phyloP scores from a whole-genome alignment of 2,113 vertebrate genomes.

The Sinocyclocheilus anophthalmus region DNA sequence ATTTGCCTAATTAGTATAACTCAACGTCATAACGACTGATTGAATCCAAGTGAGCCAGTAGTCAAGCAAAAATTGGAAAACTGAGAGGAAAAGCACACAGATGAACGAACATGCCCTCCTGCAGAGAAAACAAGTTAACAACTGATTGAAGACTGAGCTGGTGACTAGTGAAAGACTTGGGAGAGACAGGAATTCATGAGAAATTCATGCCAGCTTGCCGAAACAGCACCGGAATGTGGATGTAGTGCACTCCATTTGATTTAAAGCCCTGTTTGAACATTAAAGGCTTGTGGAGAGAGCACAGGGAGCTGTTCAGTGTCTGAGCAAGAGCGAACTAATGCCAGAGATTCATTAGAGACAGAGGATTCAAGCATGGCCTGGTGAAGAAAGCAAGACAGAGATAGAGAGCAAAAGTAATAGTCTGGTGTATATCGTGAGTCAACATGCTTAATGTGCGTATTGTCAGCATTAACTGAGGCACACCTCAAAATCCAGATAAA shows the following conservation, averaged over 20 bases:
- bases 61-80: conserved; percentile 8
- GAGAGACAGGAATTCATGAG: conserved; percentile 34
- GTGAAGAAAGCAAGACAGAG: background rate
- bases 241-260: conserved; percentile 35
- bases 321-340: conserved; percentile 20
- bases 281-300: conserved; percentile 30
- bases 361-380: background rate
- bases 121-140: conserved; percentile 31
- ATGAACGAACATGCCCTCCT: conserved; percentile 20
- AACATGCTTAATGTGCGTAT: conserved; percentile 18
- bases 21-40: background rate
- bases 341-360: background rate
- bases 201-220: conserved; percentile 46
- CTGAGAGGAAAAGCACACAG: background rate
- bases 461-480: conserved; percentile 16
- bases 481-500: conserved; percentile 22
- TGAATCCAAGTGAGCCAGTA: conserved; percentile 31
- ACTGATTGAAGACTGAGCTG: conserved; percentile 24
- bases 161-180: conserved; percentile 39
- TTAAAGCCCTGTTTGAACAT: conserved; percentile 40
- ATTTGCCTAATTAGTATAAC: conserved; percentile 4
- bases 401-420: background rate
- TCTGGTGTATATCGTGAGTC: background rate
- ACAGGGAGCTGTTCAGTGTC: conserved; percentile 10
- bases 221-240: conserved; percentile 14